Evolutionary conservation across 1,140 invertebrate genomes (phyloP), one percentile per base, ranked within the genome.

Genomic region (Heliconius himera): DNA sequence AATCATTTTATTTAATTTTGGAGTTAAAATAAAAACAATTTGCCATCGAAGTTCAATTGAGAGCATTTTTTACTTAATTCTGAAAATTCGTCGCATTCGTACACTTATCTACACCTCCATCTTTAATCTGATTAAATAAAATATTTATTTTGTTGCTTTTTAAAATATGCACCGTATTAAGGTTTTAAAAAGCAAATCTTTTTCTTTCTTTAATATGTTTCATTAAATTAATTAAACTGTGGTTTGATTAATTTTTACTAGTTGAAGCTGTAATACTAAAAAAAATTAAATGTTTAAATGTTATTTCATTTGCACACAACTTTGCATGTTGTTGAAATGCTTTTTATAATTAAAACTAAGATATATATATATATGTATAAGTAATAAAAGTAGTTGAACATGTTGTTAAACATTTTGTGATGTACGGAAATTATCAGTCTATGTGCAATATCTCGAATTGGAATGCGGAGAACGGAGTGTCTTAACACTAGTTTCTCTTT

Each of bases 51-150:
- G 60, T n/a, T 29, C 22, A 26, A 66, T 66, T 66, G 26, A 6
- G 26, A 16, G 22, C 60, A 66, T 66, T 66, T 66, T 66, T 66
- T 66, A 66, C 9, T 29, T 66, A 26, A 66, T 66, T 29, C 26
- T 26, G 60, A 29, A 66, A 66, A 66, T 66, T 66, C 60, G 60
- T 66, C 26, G 60, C 60, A 66, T 66, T 66, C 60, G 4, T 66
- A 29, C n/a, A n/a, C 60, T 60, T 60, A 60, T 60, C 56, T 60
- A n/a, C 56, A 60, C 11, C 56, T 26, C 56, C 56, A 60, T 60
- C 56, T 66, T 66, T 26, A 29, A 66, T 29, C 22, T 66, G 60
- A 66, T 66, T 66, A 29, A 66, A 66, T 66, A 66, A 66, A 66
- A 66, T 26, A 66, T 3, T 13, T 26, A 66, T 22, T 29, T 66